phyloP scores from a whole-genome alignment of 1,140 invertebrate species.

The Protaetia brevitarsis region DNA sequence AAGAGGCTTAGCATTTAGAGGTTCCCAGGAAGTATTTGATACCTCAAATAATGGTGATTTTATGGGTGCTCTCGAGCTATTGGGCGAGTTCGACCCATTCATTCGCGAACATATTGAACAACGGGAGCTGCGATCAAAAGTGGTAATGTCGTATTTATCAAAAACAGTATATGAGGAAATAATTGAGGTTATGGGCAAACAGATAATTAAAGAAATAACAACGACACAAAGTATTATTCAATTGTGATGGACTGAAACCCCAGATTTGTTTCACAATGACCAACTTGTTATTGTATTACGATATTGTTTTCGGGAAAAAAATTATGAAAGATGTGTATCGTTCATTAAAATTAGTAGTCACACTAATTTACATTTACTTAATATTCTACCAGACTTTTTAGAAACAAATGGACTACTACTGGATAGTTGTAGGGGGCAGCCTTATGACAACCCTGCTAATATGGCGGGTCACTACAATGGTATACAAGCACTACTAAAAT shows the following conservation, averaged over 20 bases:
- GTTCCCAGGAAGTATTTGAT: conserved; percentile 35
- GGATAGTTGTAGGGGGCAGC: too few relatives aligned
- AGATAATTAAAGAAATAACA: too few relatives aligned
- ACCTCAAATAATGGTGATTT: background rate
- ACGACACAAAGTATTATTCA: too few relatives aligned
- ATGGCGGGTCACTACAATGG: too few relatives aligned
- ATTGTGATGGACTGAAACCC: background rate
- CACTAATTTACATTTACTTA: too few relatives aligned
- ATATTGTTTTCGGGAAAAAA: background rate
- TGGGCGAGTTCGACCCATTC: background rate
- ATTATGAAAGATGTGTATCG: too few relatives aligned
- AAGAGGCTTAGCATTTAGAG: conserved; percentile 38
- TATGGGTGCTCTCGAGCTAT: too few relatives aligned
- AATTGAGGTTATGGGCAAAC: background rate
- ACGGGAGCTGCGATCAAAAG: too few relatives aligned
- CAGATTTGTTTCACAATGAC: background rate
- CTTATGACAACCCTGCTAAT: too few relatives aligned
- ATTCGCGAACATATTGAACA: background rate
- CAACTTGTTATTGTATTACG: background rate
- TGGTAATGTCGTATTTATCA: background rate
- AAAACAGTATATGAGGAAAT: background rate
- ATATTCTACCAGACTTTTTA: too few relatives aligned
- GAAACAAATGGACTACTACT: too few relatives aligned
- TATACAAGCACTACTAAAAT: conserved; percentile 1
- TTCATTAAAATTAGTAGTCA: too few relatives aligned